Evolutionary conservation across 2,888 invertebrate species (phyloP), one percentile per base, ranked within the genome.

Genomic region (Macroteleia sp.): DNA sequence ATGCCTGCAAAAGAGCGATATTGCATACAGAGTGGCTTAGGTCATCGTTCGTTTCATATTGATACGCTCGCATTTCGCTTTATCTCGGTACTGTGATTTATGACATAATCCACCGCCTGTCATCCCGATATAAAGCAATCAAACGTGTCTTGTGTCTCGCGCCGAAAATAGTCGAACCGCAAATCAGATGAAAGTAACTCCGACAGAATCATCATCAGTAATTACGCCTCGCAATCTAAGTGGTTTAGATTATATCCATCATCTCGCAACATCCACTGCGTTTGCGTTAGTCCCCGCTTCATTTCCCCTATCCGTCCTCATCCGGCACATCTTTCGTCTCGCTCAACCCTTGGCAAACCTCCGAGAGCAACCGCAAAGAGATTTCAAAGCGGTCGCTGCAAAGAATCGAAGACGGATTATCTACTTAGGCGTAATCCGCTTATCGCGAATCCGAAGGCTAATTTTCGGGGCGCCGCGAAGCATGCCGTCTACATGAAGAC

Each of bases 401-500:
- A 83, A 86, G 86, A 82, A 87, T 88, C 85, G 86, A 87, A 85
- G 85, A 82, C 83, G 84, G 87, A 88, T 89, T 87, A 88, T 86
- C 84, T 62, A 70, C 81, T 84, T 78, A 75, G 77, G 67, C 73
- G 83, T 81, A 85, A 86, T 83, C 86, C 81, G 87, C 88, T 89
- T 89, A 89, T 89, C 88, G 79, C 77, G 82, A 87, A 85, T 85
- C 36, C 82, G 73, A 81, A 84, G 84, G 84, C 85, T 87, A 88
- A 88, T 88, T 82, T 86, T 83, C 82, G 81, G 79, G 76, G 74
- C 75, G 69, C 81, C 78, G 69, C 70, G 78, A 10, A 6, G 39
- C 25, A n/a, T n/a, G n/a, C n/a, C n/a, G n/a, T n/a, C n/a, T n/a
- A 69, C 50, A 20, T 19, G n/a, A 5, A 9, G 2, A 61, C 32